Evolutionary conservation across 2,888 invertebrate species (phyloP).

Genomic region (Octonoba sinensis): DNA sequence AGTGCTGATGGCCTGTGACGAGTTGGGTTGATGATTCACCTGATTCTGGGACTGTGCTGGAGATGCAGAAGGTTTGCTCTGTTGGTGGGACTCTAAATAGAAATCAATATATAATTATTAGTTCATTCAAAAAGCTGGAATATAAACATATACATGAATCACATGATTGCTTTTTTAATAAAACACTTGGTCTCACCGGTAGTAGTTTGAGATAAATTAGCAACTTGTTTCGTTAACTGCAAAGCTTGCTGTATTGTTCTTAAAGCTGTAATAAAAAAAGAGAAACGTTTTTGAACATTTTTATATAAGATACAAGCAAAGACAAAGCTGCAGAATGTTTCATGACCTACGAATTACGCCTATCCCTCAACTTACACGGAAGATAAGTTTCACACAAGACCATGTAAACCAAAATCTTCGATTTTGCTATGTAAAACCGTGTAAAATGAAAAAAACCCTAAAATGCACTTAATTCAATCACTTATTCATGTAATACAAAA

Average conservation of each 20-base stretch:
- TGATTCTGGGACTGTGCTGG: constrained; percentile 58
- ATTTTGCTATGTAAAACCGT: too few species aligned
- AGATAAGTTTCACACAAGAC: not conserved
- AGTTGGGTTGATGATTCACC: constrained; percentile 47
- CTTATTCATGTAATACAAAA: too few species aligned
- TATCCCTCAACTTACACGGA: not conserved
- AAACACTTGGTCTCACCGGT: constrained; percentile 20
- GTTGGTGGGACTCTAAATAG: constrained; percentile 39
- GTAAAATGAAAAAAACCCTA: too few species aligned
- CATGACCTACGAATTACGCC: too few species aligned
- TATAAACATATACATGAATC: too few species aligned
- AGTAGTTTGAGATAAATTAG: constrained; percentile 66
- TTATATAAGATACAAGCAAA: not conserved
- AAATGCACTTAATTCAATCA: too few species aligned
- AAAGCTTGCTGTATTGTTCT: constrained; percentile 75
- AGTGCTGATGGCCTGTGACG: constrained; percentile 19
- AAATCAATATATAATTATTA: not conserved
- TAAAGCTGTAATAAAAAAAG: constrained; percentile 70
- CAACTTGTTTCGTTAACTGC: constrained; percentile 69
- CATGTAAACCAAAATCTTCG: too few species aligned
- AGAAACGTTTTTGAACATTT: not conserved
- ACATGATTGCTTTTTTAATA: too few species aligned
- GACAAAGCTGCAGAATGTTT: too few species aligned
- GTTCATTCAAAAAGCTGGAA: too few species aligned
- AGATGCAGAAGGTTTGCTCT: constrained; percentile 43